phyloP scores from a whole-genome alignment of 2,113 vertebrate genomes.

The Pseudorhombus dupliciocellatus region DNA sequence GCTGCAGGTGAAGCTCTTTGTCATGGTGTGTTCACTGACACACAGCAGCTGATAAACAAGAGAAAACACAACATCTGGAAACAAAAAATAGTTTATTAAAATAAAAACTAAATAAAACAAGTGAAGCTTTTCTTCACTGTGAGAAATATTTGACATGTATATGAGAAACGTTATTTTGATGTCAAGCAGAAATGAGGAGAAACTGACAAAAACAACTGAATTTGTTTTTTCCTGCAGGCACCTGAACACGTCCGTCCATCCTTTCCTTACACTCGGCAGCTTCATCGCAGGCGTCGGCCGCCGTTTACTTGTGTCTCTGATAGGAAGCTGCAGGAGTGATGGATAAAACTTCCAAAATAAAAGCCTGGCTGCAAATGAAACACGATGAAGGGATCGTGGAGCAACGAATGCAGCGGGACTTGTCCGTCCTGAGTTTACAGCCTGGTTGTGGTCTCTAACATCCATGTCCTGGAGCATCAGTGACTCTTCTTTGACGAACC shows the following conservation, averaged over 20 bases:
- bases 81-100: constrained; percentile 51
- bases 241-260: neutral
- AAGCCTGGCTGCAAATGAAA: neutral
- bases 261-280: neutral
- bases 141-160: neutral
- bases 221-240: neutral
- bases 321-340: constrained; percentile 21
- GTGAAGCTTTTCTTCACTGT: neutral
- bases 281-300: neutral
- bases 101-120: neutral
- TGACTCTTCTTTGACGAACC: constrained; percentile 93
- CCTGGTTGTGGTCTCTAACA: neutral
- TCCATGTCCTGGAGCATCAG: neutral
- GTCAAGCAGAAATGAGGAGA: neutral
- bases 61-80: neutral
- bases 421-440: neutral
- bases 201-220: neutral
- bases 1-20: neutral
- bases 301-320: neutral
- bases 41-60: neutral
- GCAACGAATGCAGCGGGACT: neutral
- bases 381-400: neutral
- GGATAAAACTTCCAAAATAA: constrained; percentile 31
- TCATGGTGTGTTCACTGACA: constrained; percentile 11
- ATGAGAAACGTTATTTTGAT: neutral